These are phyloP conservation scores for Alloplasta piceator DNA, from an alignment of 2,888 invertebrate species.

Conservation along the genomic window DNA sequence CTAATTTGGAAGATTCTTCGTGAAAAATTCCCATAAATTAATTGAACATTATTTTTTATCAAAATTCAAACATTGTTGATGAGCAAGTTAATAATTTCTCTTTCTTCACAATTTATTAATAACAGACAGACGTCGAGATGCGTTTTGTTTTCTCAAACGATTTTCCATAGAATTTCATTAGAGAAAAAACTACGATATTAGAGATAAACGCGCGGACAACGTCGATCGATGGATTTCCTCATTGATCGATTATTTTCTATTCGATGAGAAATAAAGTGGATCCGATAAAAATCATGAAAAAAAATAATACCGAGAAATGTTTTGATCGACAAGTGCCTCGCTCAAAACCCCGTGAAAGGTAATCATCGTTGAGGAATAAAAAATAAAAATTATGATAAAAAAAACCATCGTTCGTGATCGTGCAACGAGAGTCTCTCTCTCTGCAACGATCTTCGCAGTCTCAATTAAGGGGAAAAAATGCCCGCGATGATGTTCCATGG, in stretches of 20 bases:
- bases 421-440: constrained; percentile 14
- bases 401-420: constrained; percentile 7
- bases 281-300: not conserved
- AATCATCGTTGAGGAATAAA: constrained; percentile 1
- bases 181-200: not conserved
- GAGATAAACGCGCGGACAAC: not conserved
- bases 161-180: constrained; percentile 21
- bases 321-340: not conserved
- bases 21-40: no score
- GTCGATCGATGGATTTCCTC: constrained; percentile 4
- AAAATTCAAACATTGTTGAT: no score
- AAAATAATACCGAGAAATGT: not conserved
- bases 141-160: not conserved
- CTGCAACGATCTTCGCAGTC: not conserved
- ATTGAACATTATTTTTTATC: no score
- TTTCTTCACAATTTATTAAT: no score
- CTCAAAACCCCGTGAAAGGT: not conserved
- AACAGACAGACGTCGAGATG: not conserved
- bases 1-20: no score
- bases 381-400: not conserved
- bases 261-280: not conserved
- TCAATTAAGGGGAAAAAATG: constrained; percentile 27
- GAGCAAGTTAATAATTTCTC: not conserved
- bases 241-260: constrained; percentile 27
- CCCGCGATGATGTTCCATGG: constrained; percentile 2